phyloP scores from a whole-genome alignment of 2,888 invertebrate species.

The Bursaphelenchus okinawaensis region DNA sequence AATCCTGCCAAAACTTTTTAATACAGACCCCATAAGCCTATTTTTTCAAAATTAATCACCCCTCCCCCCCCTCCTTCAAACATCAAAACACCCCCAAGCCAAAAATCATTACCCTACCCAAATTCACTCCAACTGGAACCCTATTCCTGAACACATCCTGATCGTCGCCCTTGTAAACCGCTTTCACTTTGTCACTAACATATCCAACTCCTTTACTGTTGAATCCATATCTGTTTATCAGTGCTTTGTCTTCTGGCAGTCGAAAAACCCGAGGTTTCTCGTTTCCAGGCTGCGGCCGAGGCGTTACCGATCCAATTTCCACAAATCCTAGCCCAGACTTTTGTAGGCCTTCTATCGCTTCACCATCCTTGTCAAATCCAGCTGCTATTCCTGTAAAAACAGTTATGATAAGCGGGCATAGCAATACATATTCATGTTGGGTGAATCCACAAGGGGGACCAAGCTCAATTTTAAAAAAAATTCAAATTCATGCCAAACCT shows the following conservation, averaged over 20 bases:
- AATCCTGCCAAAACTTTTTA: neutral
- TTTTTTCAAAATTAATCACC: too few relatives aligned
- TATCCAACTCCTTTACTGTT: constrained; percentile 82
- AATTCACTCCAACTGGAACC: constrained; percentile 74
- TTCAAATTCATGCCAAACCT: neutral
- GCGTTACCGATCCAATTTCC: constrained; percentile 84
- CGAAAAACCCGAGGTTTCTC: constrained; percentile 86
- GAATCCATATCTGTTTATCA: constrained; percentile 70
- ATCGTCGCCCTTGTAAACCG: neutral
- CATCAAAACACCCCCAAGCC: too few relatives aligned
- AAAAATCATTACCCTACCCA: constrained; percentile 65
- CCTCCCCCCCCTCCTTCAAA: neutral
- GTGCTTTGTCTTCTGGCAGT: constrained; percentile 68
- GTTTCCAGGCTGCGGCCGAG: constrained; percentile 85
- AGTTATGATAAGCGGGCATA: too few relatives aligned
- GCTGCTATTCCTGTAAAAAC: constrained; percentile 77
- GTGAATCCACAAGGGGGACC: too few relatives aligned
- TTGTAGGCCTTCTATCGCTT: constrained; percentile 75
- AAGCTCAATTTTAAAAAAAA: too few relatives aligned
- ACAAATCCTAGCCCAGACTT: constrained; percentile 87
- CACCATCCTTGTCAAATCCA: constrained; percentile 95
- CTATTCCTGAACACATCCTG: constrained; percentile 20
- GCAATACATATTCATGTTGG: too few relatives aligned
- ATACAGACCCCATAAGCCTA: neutral
- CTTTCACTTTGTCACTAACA: constrained; percentile 44